Percentiles rank a stretch among this genome's conserved stretches.
These are phyloP conservation scores for Myripristis murdjan DNA, from an alignment of 2,797 vertebrate genomes.

Conservation along the genomic window DNA sequence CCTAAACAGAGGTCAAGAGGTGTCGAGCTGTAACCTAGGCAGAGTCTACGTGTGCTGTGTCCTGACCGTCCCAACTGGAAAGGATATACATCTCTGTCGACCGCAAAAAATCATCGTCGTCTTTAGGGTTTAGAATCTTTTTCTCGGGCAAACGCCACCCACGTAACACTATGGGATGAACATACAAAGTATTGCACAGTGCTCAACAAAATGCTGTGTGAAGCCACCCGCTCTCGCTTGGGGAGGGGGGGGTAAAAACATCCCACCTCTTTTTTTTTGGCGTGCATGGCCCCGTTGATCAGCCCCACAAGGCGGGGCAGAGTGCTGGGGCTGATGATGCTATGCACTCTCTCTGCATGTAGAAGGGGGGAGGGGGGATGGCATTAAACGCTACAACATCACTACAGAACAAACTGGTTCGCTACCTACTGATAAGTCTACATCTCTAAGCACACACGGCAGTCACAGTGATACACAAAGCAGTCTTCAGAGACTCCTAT, in stretches of 20 bases:
- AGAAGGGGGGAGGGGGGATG: slow-evolving; percentile 92
- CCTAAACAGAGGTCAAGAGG: slow-evolving; percentile 66
- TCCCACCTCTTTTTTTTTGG: slow-evolving; percentile 64
- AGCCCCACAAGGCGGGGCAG: slow-evolving; percentile 71
- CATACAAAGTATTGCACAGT: slow-evolving; percentile 95
- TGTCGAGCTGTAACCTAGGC: slow-evolving; percentile 76
- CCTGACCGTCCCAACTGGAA: slow-evolving; percentile 75
- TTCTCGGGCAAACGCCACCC: slow-evolving; percentile 61
- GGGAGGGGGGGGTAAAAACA: too few species aligned
- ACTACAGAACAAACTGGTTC: slow-evolving; percentile 94
- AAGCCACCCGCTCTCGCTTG: slow-evolving; percentile 81
- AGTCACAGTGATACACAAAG: slow-evolving; percentile 99
- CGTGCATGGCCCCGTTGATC: slow-evolving; percentile 85
- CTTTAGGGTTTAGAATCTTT: slow-evolving; percentile 54
- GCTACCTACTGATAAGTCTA: slow-evolving; percentile 97
- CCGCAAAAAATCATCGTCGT: slow-evolving; percentile 49
- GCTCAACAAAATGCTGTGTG: slow-evolving; percentile 96
- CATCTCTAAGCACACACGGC: slow-evolving; percentile 97
- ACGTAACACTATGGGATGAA: slow-evolving; percentile 83
- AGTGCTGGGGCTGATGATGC: neutral
- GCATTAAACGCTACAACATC: slow-evolving; percentile 93
- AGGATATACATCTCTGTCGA: slow-evolving; percentile 68
- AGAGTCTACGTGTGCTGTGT: slow-evolving; percentile 83
- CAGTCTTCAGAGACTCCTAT: slow-evolving; percentile 96
- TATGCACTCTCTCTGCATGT: slow-evolving; percentile 86